Evolutionary conservation across 2,113 vertebrate species (phyloP).

Genomic region (Dunckerocampus dactyliophorus): DNA sequence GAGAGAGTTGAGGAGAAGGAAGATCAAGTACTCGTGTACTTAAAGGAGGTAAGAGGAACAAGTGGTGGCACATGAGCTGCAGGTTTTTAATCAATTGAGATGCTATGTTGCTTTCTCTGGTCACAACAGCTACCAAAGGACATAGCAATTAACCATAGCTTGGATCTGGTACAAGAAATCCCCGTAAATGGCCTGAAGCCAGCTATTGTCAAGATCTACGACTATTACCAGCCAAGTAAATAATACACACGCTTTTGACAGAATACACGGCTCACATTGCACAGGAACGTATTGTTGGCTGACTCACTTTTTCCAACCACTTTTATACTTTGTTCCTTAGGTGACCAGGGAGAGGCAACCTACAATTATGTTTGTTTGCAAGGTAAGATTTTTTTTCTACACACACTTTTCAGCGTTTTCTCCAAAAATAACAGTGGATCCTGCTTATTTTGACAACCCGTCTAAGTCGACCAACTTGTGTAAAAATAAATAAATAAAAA

Average conservation of each 20-base stretch:
- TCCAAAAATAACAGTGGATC: no score
- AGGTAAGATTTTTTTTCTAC: slow-evolving; percentile 20
- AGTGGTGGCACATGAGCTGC: background rate
- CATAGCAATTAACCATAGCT: slow-evolving; percentile 18
- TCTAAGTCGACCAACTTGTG: no score
- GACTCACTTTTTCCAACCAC: background rate
- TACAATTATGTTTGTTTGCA: slow-evolving; percentile 46
- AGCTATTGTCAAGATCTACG: slow-evolving; percentile 76
- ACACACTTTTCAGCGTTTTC: no score
- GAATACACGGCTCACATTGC: background rate
- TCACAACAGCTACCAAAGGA: slow-evolving; percentile 16
- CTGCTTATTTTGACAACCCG: no score
- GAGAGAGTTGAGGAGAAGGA: slow-evolving; percentile 44
- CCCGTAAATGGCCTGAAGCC: slow-evolving; percentile 75
- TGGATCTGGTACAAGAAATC: slow-evolving; percentile 67
- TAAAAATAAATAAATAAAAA: no score
- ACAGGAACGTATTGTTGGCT: background rate
- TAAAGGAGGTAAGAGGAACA: slow-evolving; percentile 35
- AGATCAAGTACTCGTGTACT: slow-evolving; percentile 47
- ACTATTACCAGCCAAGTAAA: slow-evolving; percentile 86
- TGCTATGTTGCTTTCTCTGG: background rate
- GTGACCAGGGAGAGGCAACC: slow-evolving; percentile 56
- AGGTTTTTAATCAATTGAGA: background rate
- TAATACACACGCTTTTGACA: background rate
- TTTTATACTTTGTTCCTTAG: slow-evolving; percentile 28